A percentile compares a stretch with the other conserved stretches of the same genome.
Evolutionary conservation across 1,140 invertebrate genomes (phyloP).

Genomic region (Andricus grossulariae): DNA sequence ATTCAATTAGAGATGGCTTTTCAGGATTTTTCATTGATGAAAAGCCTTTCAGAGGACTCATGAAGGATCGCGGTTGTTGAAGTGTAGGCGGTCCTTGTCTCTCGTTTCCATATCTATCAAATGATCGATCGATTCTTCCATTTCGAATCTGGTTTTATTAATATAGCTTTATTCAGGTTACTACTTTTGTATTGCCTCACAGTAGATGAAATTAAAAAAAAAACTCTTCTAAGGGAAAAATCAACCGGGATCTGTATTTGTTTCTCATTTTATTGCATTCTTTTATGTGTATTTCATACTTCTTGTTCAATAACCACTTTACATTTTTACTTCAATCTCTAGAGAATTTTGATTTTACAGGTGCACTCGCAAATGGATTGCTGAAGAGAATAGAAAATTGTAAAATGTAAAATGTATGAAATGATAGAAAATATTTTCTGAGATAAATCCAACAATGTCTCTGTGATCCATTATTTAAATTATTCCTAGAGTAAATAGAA

Average conservation of each 20-base stretch:
- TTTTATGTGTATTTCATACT: too few relatives aligned
- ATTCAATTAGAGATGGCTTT: background rate
- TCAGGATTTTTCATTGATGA: background rate
- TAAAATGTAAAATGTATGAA: too few relatives aligned
- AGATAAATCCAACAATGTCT: too few relatives aligned
- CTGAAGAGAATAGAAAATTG: too few relatives aligned
- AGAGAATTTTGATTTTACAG: too few relatives aligned
- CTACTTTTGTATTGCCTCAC: background rate
- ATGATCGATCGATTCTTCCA: background rate
- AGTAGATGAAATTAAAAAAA: background rate
- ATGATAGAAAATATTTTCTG: too few relatives aligned
- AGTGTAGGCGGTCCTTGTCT: conserved; percentile 20
- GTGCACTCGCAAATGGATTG: too few relatives aligned
- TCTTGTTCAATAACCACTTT: too few relatives aligned
- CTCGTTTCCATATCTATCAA: background rate
- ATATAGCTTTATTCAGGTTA: conserved; percentile 8
- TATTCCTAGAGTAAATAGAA: too few relatives aligned
- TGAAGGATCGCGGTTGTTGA: background rate
- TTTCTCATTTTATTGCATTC: background rate
- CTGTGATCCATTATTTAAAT: too few relatives aligned
- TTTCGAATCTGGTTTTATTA: conserved; percentile 22
- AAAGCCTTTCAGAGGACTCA: conserved; percentile 4
- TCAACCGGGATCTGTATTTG: background rate
- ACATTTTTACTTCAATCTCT: too few relatives aligned
- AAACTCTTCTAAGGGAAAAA: background rate